A percentile compares a stretch with the other conserved stretches of the same genome.
phyloP scores from a whole-genome alignment of 2,888 invertebrate genomes.

The Polia nebulosa region DNA sequence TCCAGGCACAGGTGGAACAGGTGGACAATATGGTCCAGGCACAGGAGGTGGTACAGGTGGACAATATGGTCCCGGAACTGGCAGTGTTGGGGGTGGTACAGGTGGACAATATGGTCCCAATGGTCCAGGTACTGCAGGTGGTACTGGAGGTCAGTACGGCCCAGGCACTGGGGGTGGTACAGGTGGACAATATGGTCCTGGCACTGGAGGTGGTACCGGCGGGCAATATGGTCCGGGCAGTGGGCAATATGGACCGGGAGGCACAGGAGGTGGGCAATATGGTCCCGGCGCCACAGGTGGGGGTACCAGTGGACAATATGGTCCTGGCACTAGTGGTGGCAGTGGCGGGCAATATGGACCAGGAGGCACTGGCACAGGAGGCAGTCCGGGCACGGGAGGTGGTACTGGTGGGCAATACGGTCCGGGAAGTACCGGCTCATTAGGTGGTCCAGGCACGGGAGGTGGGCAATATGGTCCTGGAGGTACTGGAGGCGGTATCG shows the following conservation, averaged over 20 bases:
- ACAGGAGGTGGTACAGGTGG: constrained; percentile 17
- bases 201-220: constrained; percentile 3
- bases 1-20: constrained; percentile 30
- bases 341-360: constrained; percentile 50
- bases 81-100: constrained; percentile 27
- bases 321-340: constrained; percentile 21
- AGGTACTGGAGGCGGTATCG: constrained; percentile 19
- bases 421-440: constrained; percentile 32
- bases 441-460: constrained; percentile 26
- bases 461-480: constrained; percentile 34
- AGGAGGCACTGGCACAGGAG: no score
- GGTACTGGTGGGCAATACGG: constrained; percentile 33
- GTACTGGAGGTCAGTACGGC: constrained; percentile 14
- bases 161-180: constrained; percentile 23
- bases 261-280: constrained; percentile 17
- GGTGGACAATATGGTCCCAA: constrained; percentile 32
- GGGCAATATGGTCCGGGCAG: constrained; percentile 20
- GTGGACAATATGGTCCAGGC: constrained; percentile 44
- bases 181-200: not conserved
- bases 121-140: constrained; percentile 3
- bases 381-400: constrained; percentile 25
- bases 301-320: constrained; percentile 35
- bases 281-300: constrained; percentile 11
- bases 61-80: constrained; percentile 35
- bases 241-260: constrained; percentile 33